phyloP scores from a whole-genome alignment of 2,113 vertebrate species.

The Oryzias curvinotus region DNA sequence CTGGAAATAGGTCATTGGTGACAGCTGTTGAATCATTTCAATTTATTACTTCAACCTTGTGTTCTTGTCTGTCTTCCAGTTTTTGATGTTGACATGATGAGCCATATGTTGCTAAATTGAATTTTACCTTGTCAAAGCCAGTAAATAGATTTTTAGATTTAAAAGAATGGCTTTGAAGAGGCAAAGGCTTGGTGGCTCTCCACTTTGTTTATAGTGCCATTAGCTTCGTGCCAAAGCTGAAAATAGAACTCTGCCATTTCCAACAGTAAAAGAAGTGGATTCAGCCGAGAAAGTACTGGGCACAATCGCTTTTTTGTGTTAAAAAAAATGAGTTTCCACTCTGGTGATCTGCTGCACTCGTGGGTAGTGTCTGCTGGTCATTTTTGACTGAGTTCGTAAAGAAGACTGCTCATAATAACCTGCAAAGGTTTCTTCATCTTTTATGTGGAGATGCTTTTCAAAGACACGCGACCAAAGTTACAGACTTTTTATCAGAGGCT shows the following conservation, averaged over 20 bases:
- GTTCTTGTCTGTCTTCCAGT: constrained; percentile 37
- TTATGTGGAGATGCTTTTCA: constrained; percentile 11
- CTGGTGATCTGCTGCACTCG: constrained; percentile 15
- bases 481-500: constrained; percentile 18
- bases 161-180: constrained; percentile 46
- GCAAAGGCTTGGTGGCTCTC: constrained; percentile 41
- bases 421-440: constrained; percentile 6
- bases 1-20: constrained; percentile 17
- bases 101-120: constrained; percentile 46
- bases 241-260: constrained; percentile 57
- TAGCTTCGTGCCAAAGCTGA: constrained; percentile 58
- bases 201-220: constrained; percentile 53
- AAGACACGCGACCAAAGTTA: constrained; percentile 13
- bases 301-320: constrained; percentile 22
- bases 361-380: constrained; percentile 13
- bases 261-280: constrained; percentile 28
- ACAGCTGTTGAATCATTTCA: constrained; percentile 23
- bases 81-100: constrained; percentile 29
- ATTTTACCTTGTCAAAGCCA: constrained; percentile 37
- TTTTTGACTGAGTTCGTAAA: constrained; percentile 28
- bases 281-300: constrained; percentile 27
- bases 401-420: neutral
- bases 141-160: constrained; percentile 43
- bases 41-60: constrained; percentile 24
- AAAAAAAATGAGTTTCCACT: constrained; percentile 41